Conservation (phyloP, 2,888 invertebrate genomes). For the Sarcophaga rosellei region DNA sequence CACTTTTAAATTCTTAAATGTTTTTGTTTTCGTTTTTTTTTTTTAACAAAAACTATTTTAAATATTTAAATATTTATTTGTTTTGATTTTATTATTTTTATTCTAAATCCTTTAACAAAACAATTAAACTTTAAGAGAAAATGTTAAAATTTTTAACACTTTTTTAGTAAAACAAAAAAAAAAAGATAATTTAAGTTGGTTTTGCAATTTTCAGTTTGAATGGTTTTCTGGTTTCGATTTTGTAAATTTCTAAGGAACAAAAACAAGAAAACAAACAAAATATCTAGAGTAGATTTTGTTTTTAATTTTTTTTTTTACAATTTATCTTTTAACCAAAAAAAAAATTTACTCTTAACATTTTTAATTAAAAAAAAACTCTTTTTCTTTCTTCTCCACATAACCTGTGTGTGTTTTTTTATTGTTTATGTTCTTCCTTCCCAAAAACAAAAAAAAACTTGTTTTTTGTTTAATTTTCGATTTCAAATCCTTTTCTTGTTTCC, state of each 20-base stretch:
- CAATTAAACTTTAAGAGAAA: constrained; percentile 13
- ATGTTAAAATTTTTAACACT: constrained; percentile 15
- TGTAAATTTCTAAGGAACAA: constrained; percentile 8
- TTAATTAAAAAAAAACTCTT: constrained; percentile 36
- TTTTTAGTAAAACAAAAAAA: constrained; percentile 1
- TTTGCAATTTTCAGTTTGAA: background rate
- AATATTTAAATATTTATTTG: background rate
- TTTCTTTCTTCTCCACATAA: constrained; percentile 61
- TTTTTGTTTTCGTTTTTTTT: constrained; percentile 5
- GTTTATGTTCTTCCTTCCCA: constrained; percentile 14
- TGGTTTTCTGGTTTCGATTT: background rate
- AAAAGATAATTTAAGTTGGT: too few relatives aligned
- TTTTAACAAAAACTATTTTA: constrained; percentile 4
- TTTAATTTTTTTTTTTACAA: background rate
- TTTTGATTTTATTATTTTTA: background rate
- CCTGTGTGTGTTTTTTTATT: constrained; percentile 18
- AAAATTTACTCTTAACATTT: constrained; percentile 59
- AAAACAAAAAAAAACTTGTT: constrained; percentile 36
- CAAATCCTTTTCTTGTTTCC: background rate
- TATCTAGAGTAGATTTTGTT: background rate
- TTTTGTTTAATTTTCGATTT: constrained; percentile 46
- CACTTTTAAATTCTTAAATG: background rate
- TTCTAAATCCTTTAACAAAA: constrained; percentile 19
- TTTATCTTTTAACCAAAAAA: constrained; percentile 26
- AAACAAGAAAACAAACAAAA: constrained; percentile 23